Percentiles rank a stretch among this genome's conserved stretches.
Evolutionary conservation across 2,888 invertebrate species (phyloP).

Genomic region (Temnothorax ravouxi): DNA sequence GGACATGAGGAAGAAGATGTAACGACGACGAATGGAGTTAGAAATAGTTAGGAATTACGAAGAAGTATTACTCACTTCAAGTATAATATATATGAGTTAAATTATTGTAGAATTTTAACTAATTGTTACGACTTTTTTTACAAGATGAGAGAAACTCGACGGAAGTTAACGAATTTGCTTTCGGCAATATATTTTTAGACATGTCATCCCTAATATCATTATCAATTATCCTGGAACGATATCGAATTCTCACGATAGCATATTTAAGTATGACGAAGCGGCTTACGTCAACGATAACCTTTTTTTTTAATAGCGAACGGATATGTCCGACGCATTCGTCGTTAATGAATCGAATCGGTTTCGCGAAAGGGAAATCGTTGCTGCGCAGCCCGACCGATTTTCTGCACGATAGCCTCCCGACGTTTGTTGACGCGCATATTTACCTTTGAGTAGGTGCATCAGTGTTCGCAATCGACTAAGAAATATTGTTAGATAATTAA

Average conservation of each 20-base stretch:
- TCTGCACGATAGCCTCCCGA: constrained; percentile 70
- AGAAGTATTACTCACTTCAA: constrained; percentile 4
- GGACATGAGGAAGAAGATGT: constrained; percentile 81
- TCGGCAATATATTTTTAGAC: background rate
- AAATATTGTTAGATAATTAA: background rate
- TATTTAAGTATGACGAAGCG: constrained; percentile 40
- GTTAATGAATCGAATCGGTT: constrained; percentile 68
- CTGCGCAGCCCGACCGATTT: constrained; percentile 65
- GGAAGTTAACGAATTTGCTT: background rate
- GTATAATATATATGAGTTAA: constrained; percentile 20
- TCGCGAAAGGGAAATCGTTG: constrained; percentile 71
- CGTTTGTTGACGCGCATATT: constrained; percentile 38
- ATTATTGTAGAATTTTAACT: constrained; percentile 42
- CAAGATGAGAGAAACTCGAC: background rate
- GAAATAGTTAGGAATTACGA: constrained; percentile 26
- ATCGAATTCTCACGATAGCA: constrained; percentile 16
- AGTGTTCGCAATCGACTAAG: background rate
- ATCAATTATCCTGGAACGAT: constrained; percentile 20
- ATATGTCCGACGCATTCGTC: constrained; percentile 55
- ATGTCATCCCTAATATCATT: background rate
- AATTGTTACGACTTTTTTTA: constrained; percentile 18
- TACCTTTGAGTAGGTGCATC: constrained; percentile 19
- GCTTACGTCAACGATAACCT: constrained; percentile 30
- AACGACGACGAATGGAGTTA: constrained; percentile 38
- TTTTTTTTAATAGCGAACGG: constrained; percentile 24